Evolutionary conservation across 2,797 vertebrate genomes (phyloP).

Genomic region (Sebastolobus alascanus): DNA sequence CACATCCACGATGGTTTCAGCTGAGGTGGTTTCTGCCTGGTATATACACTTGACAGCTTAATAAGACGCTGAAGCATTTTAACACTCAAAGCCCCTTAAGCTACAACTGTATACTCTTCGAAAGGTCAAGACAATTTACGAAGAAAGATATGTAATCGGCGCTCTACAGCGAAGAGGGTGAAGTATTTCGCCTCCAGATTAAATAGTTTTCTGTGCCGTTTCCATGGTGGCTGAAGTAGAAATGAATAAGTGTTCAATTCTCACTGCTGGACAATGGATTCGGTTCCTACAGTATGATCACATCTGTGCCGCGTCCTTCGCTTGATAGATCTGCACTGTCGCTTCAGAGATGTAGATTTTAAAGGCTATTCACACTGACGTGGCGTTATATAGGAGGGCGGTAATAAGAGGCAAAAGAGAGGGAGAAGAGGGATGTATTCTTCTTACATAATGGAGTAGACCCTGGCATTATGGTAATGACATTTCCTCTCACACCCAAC

Average conservation of each 20-base stretch:
- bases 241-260: slow-evolving; percentile 12
- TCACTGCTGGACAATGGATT: background rate
- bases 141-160: background rate
- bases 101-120: background rate
- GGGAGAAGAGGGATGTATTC: slow-evolving; percentile 24
- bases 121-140: slow-evolving; percentile 5
- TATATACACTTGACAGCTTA: background rate
- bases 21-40: background rate
- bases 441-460: slow-evolving; percentile 29
- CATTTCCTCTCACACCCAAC: slow-evolving; percentile 12
- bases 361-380: slow-evolving; percentile 31
- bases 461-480: slow-evolving; percentile 27
- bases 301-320: slow-evolving; percentile 22
- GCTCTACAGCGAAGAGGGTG: background rate
- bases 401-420: slow-evolving; percentile 20
- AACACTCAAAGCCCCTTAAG: background rate
- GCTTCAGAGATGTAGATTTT: slow-evolving; percentile 24
- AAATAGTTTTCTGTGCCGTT: background rate
- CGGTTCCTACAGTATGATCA: background rate
- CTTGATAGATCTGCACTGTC: background rate
- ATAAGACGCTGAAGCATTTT: background rate
- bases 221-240: background rate
- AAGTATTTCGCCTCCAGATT: background rate
- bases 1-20: background rate
- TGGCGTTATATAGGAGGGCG: background rate